These are phyloP conservation scores for Tethea ocularis DNA, from an alignment of 2,888 invertebrate genomes.

Conservation along the genomic window DNA sequence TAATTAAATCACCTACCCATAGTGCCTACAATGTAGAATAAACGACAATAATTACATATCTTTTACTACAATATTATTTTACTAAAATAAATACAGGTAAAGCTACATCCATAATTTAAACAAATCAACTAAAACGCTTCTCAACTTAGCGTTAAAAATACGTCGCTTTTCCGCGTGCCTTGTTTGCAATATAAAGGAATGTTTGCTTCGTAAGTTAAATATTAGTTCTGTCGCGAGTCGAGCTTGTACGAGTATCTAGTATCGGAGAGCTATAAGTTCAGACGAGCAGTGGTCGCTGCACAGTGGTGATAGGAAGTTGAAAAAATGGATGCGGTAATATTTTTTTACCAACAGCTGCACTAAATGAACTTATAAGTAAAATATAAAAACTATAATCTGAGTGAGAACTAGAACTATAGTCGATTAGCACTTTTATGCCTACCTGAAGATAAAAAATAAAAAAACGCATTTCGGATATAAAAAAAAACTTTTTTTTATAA, in stretches of 20 bases:
- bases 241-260: constrained; percentile 3
- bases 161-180: background rate
- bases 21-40: no score
- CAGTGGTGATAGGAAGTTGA: background rate
- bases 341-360: background rate
- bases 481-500: no score
- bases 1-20: background rate
- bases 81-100: no score
- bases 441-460: no score
- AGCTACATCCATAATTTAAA: no score
- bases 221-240: constrained; percentile 8
- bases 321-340: background rate
- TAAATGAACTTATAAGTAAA: no score
- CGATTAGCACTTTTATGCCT: no score
- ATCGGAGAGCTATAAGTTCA: constrained; percentile 8
- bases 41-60: no score
- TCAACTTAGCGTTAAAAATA: background rate
- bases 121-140: background rate
- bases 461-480: no score
- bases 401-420: no score
- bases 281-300: constrained; percentile 3
- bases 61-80: no score
- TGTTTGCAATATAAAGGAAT: constrained; percentile 6
- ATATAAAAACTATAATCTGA: no score
- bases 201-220: constrained; percentile 7